Conservation (phyloP, 1,140 invertebrate genomes). For the Ips typographus region DNA sequence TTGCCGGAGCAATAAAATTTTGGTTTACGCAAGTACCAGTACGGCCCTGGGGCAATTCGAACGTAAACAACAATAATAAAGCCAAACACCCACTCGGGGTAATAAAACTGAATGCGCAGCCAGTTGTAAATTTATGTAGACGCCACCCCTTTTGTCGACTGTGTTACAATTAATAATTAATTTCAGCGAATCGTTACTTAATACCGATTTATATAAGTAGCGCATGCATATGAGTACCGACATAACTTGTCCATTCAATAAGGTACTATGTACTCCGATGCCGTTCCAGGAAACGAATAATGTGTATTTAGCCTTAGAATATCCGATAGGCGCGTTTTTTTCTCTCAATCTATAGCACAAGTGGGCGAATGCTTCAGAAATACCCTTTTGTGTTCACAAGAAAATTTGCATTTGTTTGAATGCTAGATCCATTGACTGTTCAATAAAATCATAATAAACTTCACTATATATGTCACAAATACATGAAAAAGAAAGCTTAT, state of each 20-base stretch:
- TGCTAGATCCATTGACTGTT: no score
- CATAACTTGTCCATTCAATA: conserved; percentile 6
- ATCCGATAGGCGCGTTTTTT: no score
- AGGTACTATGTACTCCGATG: no score
- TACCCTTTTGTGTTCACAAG: no score
- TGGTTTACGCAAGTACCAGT: conserved; percentile 5
- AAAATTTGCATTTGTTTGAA: no score
- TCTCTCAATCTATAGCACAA: no score
- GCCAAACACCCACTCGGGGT: conserved; percentile 21
- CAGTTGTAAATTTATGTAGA: conserved; percentile 27
- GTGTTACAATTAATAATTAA: conserved; percentile 29
- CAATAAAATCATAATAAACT: no score
- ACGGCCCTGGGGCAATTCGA: conserved; percentile 20
- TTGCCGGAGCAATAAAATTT: background rate
- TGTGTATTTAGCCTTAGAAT: no score
- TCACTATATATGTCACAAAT: no score
- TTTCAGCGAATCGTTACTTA: conserved; percentile 28
- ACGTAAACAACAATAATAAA: conserved; percentile 31
- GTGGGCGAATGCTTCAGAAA: no score
- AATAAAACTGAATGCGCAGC: conserved; percentile 29
- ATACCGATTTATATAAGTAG: conserved; percentile 14
- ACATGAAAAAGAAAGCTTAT: no score
- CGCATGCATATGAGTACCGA: background rate
- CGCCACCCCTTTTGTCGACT: conserved; percentile 32
- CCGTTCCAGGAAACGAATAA: no score